Evolutionary conservation across 2,888 invertebrate genomes (phyloP), one percentile per base, ranked within the genome.

Genomic region (Linyphia triangularis): DNA sequence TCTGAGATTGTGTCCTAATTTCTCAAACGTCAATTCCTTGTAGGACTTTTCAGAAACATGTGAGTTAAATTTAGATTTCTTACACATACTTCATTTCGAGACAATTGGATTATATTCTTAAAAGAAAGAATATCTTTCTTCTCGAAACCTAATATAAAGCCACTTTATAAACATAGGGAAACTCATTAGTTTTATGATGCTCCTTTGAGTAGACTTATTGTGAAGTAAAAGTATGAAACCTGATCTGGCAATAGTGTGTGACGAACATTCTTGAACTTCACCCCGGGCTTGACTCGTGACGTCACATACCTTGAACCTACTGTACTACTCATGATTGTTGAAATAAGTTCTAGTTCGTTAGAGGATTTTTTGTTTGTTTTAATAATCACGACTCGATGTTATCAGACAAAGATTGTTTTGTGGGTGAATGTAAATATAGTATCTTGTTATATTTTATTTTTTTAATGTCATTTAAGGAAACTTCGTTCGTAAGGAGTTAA

Each of bases 221-320:
- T 30, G 13, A 22, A 19, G 37, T 26, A 22, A 9, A 30, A 57
- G 37, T 37, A 43, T 24, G 82, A 72, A 82, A 82, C 43, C 40
- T 24, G 70, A 82, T 82, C 59, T 19, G 37, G n/a, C 19, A 6
- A 59, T 43, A 33, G 59, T 2, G 51, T 51, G n/a, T 28, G 69
- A 37, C 13, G 81, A 26, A 43, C 22, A 86, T 65, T 86, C 86
- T 67, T 75, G 59, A 81, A 75, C 73, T 63, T 69, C 78, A 70
- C 26, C 37, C 59, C 24, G 30, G 70, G 28, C 70, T 85, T 85
- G 85, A 85, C 59, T 57, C 33, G 26, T 86, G 86, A 86, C 86
- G 86, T 81, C 81, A 81, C 40, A n/a, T 13, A 10, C 40, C 24
- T 51, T 5, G 2, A 33, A 19, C 78, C 30, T 16, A 67, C 51